Evolutionary conservation across 2,113 vertebrate genomes (phyloP).

Genomic region (Crypturellus undulatus): DNA sequence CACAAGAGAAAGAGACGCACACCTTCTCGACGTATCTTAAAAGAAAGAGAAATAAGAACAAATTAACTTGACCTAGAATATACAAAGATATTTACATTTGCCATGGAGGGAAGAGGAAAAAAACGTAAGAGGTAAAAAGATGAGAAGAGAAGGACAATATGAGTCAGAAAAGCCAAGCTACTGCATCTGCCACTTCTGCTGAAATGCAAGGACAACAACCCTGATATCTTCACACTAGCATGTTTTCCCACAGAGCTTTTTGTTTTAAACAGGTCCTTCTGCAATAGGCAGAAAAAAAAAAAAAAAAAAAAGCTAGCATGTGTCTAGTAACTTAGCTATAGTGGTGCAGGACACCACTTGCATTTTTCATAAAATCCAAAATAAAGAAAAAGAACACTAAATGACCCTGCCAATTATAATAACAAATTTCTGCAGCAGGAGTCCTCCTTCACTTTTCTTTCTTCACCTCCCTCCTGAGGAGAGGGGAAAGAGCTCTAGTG

Average conservation of each 20-base stretch:
- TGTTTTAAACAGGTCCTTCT: background rate
- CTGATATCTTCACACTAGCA: background rate
- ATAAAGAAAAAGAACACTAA: background rate
- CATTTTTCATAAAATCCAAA: background rate
- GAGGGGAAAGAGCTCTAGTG: background rate
- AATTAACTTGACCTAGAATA: background rate
- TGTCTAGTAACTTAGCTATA: background rate
- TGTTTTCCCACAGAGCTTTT: background rate
- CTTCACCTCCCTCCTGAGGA: background rate
- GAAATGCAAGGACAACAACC: background rate
- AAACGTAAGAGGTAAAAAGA: background rate
- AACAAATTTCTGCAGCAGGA: background rate
- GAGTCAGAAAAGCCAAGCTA: background rate
- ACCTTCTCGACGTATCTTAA: conserved; percentile 95
- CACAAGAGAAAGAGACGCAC: conserved; percentile 96
- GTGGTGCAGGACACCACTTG: background rate
- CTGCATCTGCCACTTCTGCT: background rate
- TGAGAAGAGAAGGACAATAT: background rate
- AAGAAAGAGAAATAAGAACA: background rate
- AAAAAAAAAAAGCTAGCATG: background rate
- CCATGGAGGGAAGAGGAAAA: background rate
- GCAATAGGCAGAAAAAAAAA: background rate
- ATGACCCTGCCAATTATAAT: background rate
- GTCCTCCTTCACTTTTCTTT: background rate
- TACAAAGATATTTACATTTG: background rate